Percentiles rank a stretch among this genome's conserved stretches.
Evolutionary conservation across 2,888 invertebrate species (phyloP).

Genomic region (Chalcosyrphus nemorum): DNA sequence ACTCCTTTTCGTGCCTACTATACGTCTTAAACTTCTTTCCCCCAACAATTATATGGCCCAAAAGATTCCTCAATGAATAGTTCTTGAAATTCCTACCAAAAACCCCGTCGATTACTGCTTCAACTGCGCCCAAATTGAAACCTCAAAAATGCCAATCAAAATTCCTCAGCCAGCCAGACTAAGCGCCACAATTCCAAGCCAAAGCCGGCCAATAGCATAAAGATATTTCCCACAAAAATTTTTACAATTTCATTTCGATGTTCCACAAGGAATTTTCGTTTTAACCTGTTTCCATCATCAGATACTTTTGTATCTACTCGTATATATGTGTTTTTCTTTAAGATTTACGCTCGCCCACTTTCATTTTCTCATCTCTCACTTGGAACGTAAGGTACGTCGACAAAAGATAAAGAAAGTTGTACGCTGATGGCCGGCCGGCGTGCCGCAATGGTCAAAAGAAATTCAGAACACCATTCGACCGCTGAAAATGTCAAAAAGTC

Average conservation of each 20-base stretch:
- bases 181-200: conserved; percentile 23
- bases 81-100: neutral
- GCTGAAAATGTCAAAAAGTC: conserved; percentile 67
- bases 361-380: conserved; percentile 63
- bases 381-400: conserved; percentile 8
- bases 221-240: conserved; percentile 57
- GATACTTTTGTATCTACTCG: too few relatives aligned
- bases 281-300: conserved; percentile 37
- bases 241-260: conserved; percentile 36
- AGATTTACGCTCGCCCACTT: conserved; percentile 55
- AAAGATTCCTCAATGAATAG: neutral
- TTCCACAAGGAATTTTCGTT: conserved; percentile 16
- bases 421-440: neutral
- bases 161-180: neutral
- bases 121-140: neutral
- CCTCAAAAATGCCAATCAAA: conserved; percentile 14
- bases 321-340: conserved; percentile 3
- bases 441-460: conserved; percentile 41
- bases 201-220: neutral
- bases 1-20: too few relatives aligned
- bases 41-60: neutral
- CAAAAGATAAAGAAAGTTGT: conserved; percentile 64
- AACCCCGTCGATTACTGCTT: neutral
- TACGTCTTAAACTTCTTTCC: too few relatives aligned
- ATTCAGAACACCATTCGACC: conserved; percentile 53